Percentiles rank a stretch among this genome's conserved stretches.
Conservation (phyloP, 2,113 vertebrate species). For the Rallus limicola region DNA sequence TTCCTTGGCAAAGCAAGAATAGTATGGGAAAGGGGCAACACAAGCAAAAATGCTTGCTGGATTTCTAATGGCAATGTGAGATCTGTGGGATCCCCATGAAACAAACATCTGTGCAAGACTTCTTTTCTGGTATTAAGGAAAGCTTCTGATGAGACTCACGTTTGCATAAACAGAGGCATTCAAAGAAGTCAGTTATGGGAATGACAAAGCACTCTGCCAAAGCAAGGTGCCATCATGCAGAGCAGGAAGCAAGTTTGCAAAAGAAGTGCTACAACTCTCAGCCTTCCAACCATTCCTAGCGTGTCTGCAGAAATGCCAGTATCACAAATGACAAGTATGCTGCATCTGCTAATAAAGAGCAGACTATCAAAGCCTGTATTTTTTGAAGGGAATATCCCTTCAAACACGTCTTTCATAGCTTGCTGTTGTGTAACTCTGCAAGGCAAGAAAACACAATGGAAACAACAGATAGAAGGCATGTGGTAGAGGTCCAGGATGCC, state of each 20-base stretch:
- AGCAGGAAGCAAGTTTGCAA: background rate
- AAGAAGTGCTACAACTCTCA: fast-evolving
- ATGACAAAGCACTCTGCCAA: background rate
- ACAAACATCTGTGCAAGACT: background rate
- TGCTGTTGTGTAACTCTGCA: background rate
- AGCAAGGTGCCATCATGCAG: background rate
- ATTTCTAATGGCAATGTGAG: background rate
- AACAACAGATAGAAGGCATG: fast-evolving
- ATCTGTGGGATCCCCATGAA: background rate
- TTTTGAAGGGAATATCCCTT: background rate
- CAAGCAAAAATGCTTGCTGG: background rate
- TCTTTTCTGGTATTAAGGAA: background rate
- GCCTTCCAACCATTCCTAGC: background rate
- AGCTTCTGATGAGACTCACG: background rate
- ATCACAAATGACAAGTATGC: background rate
- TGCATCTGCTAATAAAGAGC: background rate
- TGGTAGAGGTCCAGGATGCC: background rate
- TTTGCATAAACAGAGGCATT: background rate
- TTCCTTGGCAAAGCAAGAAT: background rate
- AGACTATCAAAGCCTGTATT: background rate
- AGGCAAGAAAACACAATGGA: background rate
- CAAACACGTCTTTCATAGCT: fast-evolving
- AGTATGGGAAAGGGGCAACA: background rate
- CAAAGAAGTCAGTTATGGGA: background rate
- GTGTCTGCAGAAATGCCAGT: background rate